A percentile compares a stretch with the other conserved stretches of the same genome.
These are phyloP conservation scores for Ennomos quercinarius DNA, from an alignment of 2,888 invertebrate genomes.

Conservation along the genomic window DNA sequence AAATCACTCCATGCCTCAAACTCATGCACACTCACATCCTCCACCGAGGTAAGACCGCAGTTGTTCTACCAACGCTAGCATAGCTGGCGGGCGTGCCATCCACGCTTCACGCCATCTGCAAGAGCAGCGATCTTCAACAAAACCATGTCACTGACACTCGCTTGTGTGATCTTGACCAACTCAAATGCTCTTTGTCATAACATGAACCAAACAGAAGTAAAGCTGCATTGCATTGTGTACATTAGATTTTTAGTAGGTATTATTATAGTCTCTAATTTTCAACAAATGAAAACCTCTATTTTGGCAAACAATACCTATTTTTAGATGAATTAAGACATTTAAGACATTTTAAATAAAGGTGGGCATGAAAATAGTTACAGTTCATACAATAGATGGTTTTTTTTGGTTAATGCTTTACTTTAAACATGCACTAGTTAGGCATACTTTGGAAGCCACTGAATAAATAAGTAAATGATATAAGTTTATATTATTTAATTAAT, in stretches of 20 bases:
- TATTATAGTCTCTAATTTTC: no score
- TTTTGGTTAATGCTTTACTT: no score
- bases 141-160: slow-evolving; percentile 32
- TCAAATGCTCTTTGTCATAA: slow-evolving; percentile 9
- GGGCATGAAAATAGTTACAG: no score
- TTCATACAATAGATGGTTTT: no score
- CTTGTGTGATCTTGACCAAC: slow-evolving; percentile 21
- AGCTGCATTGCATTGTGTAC: neutral
- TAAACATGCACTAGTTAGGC: no score
- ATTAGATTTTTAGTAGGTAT: neutral
- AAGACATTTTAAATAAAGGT: no score
- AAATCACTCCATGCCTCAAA: slow-evolving; percentile 59
- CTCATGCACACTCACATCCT: slow-evolving; percentile 81
- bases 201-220: slow-evolving; percentile 1
- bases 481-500: no score
- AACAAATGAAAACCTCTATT: no score
- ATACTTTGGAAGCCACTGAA: no score
- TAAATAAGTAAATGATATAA: no score
- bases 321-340: no score
- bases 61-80: slow-evolving; percentile 85
- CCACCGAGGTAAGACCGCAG: slow-evolving; percentile 82
- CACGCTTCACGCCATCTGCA: slow-evolving; percentile 83
- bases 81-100: slow-evolving; percentile 77
- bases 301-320: no score
- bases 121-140: slow-evolving; percentile 69